Conservation (phyloP, 2,113 vertebrate species). For the Chinchilla lanigera region DNA sequence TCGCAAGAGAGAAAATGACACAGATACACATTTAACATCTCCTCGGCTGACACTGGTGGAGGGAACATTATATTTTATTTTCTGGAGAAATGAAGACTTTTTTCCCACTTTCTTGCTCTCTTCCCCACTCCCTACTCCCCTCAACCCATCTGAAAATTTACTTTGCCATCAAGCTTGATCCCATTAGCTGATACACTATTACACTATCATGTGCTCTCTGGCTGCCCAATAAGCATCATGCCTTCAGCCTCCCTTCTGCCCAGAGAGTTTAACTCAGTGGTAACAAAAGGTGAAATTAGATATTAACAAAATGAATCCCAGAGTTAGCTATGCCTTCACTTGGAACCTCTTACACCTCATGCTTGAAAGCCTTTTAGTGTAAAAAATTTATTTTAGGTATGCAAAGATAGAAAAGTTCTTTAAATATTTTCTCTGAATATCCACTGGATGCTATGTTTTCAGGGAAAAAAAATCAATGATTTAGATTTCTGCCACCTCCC, state of each 20-base stretch:
- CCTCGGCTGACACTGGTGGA: conserved; percentile 52
- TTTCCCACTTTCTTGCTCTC: neutral
- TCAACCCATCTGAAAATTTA: conserved; percentile 46
- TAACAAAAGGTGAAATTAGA: conserved; percentile 75
- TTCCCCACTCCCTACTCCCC: neutral
- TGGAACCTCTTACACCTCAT: conserved; percentile 18
- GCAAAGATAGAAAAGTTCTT: conserved; percentile 38
- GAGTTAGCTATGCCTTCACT: conserved; percentile 1
- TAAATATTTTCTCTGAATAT: neutral
- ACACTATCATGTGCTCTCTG: conserved; percentile 60
- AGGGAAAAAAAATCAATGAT: conserved; percentile 39
- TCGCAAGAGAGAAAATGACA: conserved; percentile 75
- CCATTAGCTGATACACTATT: conserved; percentile 61
- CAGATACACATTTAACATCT: conserved; percentile 67
- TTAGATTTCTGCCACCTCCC: neutral
- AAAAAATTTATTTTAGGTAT: conserved; percentile 67
- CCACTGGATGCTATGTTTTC: conserved; percentile 60
- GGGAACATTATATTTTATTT: conserved; percentile 72
- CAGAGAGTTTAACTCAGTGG: conserved; percentile 61
- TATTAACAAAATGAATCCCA: conserved; percentile 69
- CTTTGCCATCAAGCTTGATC: conserved; percentile 65
- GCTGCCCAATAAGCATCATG: conserved; percentile 47
- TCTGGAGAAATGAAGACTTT: conserved; percentile 64
- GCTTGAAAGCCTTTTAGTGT: neutral
- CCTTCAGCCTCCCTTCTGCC: conserved; percentile 47